Evolutionary conservation across 2,797 vertebrate genomes (phyloP), one percentile per base, ranked within the genome.

Genomic region (Malacoctenus gilli): DNA sequence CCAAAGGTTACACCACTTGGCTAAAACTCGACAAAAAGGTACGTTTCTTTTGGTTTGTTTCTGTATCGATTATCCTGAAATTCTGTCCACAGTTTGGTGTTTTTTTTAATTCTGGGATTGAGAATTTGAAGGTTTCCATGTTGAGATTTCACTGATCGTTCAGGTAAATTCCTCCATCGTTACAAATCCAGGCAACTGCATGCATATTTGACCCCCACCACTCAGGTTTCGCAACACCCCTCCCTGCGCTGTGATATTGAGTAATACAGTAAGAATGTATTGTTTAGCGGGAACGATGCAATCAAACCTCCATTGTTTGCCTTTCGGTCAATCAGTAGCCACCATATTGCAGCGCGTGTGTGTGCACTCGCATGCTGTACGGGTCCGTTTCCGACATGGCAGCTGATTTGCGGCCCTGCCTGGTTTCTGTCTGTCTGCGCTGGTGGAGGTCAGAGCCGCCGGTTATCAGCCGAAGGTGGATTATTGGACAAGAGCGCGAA

Each of bases 11-110:
- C 82, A 68, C 81, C 36, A 96, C 95, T 25, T 99, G 97, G 97
- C 84, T 99, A 71, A 98, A 96, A 78, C 93, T 98, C 58, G 96
- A 99, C 81, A 99, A 99, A 90, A 99, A 98, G 94, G 97, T 98
- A 92, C 69, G 72, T 39, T 22, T 2, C 50, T 1, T 14, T 49
- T 59, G 1, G 0, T 8, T 2, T 28, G 13, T 18, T 1, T 38
- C 51, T 21, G 1, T 20, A 18, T 19, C 22, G 12, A 23, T 18
- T 28, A 9, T 6, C 25, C 6, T 9, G 9, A 6, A n/a, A n/a
- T n/a, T n/a, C n/a, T n/a, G n/a, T n/a, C n/a, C n/a, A n/a, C n/a
- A n/a, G n/a, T n/a, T n/a, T n/a, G n/a, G n/a, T 28, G 4, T 28
- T 5, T 28, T 28, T 28, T 28, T 1, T 9, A 5, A 2, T 28